phyloP scores from a whole-genome alignment of 2,797 vertebrate species.

The Peromyscus eremicus region DNA sequence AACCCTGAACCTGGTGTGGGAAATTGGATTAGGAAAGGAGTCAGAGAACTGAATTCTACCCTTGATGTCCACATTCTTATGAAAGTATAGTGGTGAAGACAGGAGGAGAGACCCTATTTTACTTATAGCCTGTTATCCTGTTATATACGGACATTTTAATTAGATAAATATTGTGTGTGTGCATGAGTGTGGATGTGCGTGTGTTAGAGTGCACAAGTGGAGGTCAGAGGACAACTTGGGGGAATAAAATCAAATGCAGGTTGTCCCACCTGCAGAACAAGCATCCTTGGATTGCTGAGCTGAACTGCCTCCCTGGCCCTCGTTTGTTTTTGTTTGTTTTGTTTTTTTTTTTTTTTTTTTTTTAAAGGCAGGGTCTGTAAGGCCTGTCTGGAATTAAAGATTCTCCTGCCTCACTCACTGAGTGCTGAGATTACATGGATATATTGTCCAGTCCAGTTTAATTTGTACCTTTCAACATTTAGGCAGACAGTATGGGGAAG shows the following conservation, averaged over 20 bases:
- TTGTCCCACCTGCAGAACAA: not conserved
- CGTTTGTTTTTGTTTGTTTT: not conserved
- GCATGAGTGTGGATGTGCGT: not conserved
- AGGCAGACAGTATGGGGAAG: not conserved
- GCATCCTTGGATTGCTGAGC: not conserved
- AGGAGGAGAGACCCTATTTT: not conserved
- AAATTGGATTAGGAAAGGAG: not conserved
- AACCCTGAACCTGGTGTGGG: not conserved
- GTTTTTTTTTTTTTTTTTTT: not conserved
- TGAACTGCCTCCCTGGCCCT: not conserved
- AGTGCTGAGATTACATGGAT: not conserved
- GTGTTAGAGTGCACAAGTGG: not conserved
- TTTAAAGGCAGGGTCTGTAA: not conserved
- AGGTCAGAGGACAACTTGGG: not conserved
- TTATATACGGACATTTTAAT: not conserved
- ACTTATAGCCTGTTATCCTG: not conserved
- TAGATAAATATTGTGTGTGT: not conserved
- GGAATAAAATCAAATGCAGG: not conserved
- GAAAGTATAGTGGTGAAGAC: not conserved
- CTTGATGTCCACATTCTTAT: not conserved
- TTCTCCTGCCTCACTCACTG: not conserved
- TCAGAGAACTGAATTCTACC: not conserved
- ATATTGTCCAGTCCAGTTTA: not conserved
- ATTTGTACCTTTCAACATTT: constrained; percentile 26
- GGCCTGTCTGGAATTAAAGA: not conserved